Evolutionary conservation across 2,888 invertebrate species (phyloP).

Genomic region (Lampropteryx suffumata): DNA sequence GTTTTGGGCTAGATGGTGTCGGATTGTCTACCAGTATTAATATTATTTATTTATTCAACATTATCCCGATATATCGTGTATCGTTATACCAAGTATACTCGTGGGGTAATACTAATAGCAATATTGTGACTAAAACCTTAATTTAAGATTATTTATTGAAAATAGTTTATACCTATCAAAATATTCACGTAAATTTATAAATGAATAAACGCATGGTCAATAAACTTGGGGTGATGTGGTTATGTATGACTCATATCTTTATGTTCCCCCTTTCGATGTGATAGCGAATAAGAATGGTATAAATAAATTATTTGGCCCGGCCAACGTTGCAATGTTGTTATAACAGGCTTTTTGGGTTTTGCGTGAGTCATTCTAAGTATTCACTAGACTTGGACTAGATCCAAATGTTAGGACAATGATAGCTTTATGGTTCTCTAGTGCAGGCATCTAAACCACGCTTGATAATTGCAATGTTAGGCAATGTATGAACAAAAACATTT

Average conservation of each 20-base stretch:
- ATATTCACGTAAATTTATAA: neutral
- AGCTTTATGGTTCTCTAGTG: neutral
- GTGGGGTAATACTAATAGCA: too few species aligned
- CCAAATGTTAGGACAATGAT: constrained; percentile 16
- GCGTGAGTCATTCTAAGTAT: constrained; percentile 10
- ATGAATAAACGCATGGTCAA: neutral
- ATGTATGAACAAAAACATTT: neutral
- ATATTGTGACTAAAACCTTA: too few species aligned
- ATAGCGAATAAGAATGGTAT: neutral
- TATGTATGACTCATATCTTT: constrained; percentile 1
- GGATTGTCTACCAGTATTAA: too few species aligned
- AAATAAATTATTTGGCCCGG: neutral
- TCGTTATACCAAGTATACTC: too few species aligned
- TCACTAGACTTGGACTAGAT: constrained; percentile 11
- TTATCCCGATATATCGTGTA: too few species aligned
- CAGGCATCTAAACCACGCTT: neutral
- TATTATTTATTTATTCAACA: too few species aligned
- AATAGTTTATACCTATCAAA: too few species aligned
- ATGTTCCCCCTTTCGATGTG: neutral
- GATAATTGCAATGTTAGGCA: neutral
- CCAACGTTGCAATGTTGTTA: neutral
- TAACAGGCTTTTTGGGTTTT: constrained; percentile 1
- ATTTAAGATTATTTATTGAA: too few species aligned
- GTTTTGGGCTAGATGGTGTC: too few species aligned
- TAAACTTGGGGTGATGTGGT: neutral